Evolutionary conservation across 2,888 invertebrate genomes (phyloP).

Genomic region (Luperina testacea): DNA sequence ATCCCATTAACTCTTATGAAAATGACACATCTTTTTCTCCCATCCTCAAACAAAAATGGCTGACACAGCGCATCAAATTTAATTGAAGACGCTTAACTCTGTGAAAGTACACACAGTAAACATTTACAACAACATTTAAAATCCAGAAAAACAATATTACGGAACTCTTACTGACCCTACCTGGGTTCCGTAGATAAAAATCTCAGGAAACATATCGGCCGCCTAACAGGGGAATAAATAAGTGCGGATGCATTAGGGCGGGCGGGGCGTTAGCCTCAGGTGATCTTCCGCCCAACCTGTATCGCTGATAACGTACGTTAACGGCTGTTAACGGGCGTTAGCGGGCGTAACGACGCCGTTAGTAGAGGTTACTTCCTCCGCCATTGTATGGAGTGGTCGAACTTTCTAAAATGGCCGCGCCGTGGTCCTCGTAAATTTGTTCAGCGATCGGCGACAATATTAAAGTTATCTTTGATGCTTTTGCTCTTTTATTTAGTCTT

Average conservation of each 20-base stretch:
- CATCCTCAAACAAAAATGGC: conserved; percentile 36
- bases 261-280: conserved; percentile 84
- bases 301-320: conserved; percentile 87
- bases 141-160: conserved; percentile 67
- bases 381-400: conserved; percentile 78
- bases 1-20: conserved; percentile 8
- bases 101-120: conserved; percentile 58
- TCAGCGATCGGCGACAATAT: conserved; percentile 67
- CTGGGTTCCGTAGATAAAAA: conserved; percentile 74
- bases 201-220: conserved; percentile 86
- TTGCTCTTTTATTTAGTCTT: conserved; percentile 16
- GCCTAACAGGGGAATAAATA: conserved; percentile 84
- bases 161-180: conserved; percentile 33
- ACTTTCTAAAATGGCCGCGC: conserved; percentile 59
- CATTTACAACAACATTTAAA: conserved; percentile 67
- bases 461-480: conserved; percentile 56
- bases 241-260: conserved; percentile 89
- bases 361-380: conserved; percentile 86
- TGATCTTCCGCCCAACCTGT: conserved; percentile 86
- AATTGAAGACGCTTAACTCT: conserved; percentile 60
- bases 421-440: conserved; percentile 74
- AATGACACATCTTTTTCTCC: conserved; percentile 25
- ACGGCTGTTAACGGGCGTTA: conserved; percentile 80
- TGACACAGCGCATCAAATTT: conserved; percentile 48
- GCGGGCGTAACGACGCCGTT: conserved; percentile 87